phyloP scores from a whole-genome alignment of 2,113 vertebrate genomes.

The Numenius arquata region DNA sequence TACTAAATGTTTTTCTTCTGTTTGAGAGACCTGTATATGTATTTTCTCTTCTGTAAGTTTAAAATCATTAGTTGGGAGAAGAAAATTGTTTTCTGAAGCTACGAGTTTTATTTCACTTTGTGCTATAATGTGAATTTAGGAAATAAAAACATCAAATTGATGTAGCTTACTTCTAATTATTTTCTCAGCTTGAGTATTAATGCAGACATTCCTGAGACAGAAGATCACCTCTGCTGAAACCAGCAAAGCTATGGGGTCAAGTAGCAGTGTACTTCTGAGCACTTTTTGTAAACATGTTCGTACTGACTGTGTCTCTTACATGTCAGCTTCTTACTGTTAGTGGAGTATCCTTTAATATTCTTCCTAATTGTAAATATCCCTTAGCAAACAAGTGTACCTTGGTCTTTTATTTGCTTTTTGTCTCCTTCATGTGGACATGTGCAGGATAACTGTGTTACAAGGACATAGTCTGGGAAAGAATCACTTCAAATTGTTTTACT shows the following conservation, averaged over 20 bases:
- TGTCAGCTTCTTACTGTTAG: neutral
- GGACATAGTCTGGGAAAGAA: neutral
- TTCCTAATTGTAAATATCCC: neutral
- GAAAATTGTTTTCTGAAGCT: neutral
- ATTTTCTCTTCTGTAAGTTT: neutral
- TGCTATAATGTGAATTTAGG: neutral
- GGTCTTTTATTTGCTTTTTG: neutral
- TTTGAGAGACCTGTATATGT: neutral
- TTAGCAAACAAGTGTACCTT: neutral
- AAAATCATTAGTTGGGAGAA: neutral
- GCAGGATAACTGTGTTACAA: neutral
- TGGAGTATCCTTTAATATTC: neutral
- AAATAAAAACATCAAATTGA: neutral
- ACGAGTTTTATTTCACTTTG: neutral
- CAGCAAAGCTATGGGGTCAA: neutral
- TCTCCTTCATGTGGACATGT: neutral
- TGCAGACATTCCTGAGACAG: slow-evolving; percentile 6
- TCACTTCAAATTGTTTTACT: neutral
- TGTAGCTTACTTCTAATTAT: neutral
- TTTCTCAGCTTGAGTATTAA: neutral
- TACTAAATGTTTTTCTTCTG: neutral
- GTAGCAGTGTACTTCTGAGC: neutral
- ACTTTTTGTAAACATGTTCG: neutral
- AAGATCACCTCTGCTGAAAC: slow-evolving; percentile 1
- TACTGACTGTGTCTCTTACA: neutral